phyloP scores from a whole-genome alignment of 2,113 vertebrate species.

The Syrrhaptes paradoxus region DNA sequence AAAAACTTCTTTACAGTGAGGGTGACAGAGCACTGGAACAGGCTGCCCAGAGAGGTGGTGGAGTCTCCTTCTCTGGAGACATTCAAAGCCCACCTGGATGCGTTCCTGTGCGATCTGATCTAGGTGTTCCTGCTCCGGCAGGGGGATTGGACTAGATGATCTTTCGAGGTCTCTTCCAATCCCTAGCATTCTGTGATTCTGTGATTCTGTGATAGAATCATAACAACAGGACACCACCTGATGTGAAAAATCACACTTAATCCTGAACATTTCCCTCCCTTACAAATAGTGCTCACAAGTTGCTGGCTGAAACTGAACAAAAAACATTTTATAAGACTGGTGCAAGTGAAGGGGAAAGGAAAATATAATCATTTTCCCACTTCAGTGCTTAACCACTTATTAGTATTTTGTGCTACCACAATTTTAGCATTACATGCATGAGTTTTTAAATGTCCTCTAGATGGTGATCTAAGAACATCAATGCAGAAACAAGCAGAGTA shows the following conservation, averaged over 20 bases:
- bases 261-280: not conserved
- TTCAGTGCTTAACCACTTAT: not conserved
- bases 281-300: not conserved
- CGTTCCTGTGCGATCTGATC: too few species aligned
- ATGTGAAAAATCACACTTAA: not conserved
- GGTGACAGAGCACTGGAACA: too few species aligned
- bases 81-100: too few species aligned
- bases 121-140: too few species aligned
- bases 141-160: too few species aligned
- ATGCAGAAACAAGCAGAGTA: not conserved
- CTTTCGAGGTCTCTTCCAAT: too few species aligned
- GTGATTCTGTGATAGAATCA: not conserved
- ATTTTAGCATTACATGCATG: not conserved
- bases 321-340: not conserved
- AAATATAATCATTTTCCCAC: not conserved
- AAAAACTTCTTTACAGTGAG: too few species aligned
- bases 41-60: too few species aligned
- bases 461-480: constrained; percentile 37
- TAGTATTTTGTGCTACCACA: not conserved
- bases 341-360: not conserved
- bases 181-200: too few species aligned
- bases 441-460: constrained; percentile 39
- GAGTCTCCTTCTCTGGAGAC: too few species aligned
- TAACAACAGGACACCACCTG: not conserved
- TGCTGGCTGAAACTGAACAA: not conserved